A percentile compares a stretch with the other conserved stretches of the same genome.
phyloP scores from a whole-genome alignment of 2,113 vertebrate genomes.

The Ammodytes marinus region DNA sequence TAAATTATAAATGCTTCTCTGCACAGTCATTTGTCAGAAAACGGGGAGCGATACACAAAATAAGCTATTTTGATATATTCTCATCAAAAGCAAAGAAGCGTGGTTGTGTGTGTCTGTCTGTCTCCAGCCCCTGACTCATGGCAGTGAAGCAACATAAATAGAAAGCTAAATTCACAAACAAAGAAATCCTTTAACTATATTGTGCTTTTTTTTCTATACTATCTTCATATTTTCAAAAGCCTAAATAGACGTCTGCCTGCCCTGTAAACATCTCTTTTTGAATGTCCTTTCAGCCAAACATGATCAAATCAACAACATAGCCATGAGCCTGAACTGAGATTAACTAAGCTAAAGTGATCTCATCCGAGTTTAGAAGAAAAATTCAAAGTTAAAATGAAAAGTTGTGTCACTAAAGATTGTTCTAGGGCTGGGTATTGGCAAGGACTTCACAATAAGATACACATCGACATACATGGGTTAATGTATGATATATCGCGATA shows the following conservation, averaged over 20 bases:
- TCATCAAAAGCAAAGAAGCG: slow-evolving; percentile 3
- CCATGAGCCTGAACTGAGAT: neutral
- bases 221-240: neutral
- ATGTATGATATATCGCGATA: no score
- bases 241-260: neutral
- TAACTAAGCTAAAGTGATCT: neutral
- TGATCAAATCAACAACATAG: neutral
- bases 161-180: slow-evolving; percentile 3
- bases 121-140: slow-evolving; percentile 48
- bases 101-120: neutral
- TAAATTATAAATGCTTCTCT: neutral
- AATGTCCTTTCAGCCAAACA: neutral
- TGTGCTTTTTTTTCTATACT: neutral
- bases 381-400: no score
- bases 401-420: no score
- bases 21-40: slow-evolving; percentile 28
- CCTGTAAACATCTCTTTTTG: neutral
- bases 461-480: no score
- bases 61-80: slow-evolving; percentile 25
- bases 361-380: no score
- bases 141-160: slow-evolving; percentile 40
- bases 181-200: slow-evolving; percentile 4
- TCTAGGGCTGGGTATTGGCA: no score
- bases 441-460: no score
- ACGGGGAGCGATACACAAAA: slow-evolving; percentile 2